Evolutionary conservation across 1,140 invertebrate genomes (phyloP).

Genomic region (Ridgeia piscesae): DNA sequence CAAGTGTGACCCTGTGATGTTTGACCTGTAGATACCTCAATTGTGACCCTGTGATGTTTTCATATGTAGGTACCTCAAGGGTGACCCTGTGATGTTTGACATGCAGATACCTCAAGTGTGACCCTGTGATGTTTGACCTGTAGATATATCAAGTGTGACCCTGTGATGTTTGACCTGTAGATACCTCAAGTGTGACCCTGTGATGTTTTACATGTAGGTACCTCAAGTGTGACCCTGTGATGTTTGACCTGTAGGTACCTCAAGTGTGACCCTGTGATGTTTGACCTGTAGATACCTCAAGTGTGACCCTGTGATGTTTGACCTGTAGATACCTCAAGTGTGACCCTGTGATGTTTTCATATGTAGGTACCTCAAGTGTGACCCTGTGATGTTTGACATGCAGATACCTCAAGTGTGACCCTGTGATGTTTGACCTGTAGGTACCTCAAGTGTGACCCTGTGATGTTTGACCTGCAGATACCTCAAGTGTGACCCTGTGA

Average conservation of each 20-base stretch:
- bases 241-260: neutral
- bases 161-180: conserved; percentile 79
- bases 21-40: conserved; percentile 73
- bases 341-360: conserved; percentile 44
- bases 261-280: neutral
- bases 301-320: neutral
- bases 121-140: neutral
- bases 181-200: conserved; percentile 71
- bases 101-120: neutral
- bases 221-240: neutral
- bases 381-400: neutral
- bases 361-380: neutral
- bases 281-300: too few species aligned
- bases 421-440: conserved; percentile 33
- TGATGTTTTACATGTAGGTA: neutral
- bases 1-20: neutral
- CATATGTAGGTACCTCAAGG: neutral
- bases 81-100: neutral
- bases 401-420: neutral
- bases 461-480: conserved; percentile 84
- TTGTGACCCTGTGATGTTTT: conserved; percentile 43
- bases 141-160: conserved; percentile 86
- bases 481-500: conserved; percentile 64
- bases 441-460: conserved; percentile 90
- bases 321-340: conserved; percentile 72